Conservation (phyloP, 2,113 vertebrate genomes). For the Grus americana region DNA sequence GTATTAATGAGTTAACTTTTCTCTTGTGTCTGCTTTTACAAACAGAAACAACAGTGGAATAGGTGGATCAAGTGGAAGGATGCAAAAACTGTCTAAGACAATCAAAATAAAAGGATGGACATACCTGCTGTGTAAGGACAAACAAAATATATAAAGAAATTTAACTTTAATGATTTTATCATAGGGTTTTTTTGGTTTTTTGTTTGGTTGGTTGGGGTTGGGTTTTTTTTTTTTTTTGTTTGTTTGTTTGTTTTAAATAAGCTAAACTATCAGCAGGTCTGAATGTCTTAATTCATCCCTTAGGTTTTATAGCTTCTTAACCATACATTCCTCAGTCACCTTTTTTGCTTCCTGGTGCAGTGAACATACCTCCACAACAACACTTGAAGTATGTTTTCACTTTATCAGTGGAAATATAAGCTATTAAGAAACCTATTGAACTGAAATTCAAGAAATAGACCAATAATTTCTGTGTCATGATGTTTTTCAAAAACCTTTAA, state of each 20-base stretch:
- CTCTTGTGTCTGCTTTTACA: not conserved
- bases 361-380: not conserved
- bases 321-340: not conserved
- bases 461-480: not conserved
- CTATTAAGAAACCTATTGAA: not conserved
- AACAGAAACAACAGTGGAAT: not conserved
- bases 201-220: no score
- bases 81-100: not conserved
- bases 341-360: not conserved
- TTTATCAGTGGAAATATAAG: not conserved
- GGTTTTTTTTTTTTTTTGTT: no score
- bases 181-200: no score
- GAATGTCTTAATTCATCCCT: not conserved
- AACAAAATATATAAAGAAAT: not conserved
- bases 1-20: not conserved
- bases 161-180: not conserved
- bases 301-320: not conserved
- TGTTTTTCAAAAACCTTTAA: not conserved
- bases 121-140: not conserved
- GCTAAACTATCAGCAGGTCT: not conserved
- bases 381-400: not conserved
- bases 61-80: not conserved
- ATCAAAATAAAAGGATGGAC: not conserved
- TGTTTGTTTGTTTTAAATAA: not conserved
- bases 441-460: not conserved